Evolutionary conservation across 1,140 invertebrate species (phyloP), one percentile per base, ranked within the genome.

Genomic region (Phocides pigmalion): DNA sequence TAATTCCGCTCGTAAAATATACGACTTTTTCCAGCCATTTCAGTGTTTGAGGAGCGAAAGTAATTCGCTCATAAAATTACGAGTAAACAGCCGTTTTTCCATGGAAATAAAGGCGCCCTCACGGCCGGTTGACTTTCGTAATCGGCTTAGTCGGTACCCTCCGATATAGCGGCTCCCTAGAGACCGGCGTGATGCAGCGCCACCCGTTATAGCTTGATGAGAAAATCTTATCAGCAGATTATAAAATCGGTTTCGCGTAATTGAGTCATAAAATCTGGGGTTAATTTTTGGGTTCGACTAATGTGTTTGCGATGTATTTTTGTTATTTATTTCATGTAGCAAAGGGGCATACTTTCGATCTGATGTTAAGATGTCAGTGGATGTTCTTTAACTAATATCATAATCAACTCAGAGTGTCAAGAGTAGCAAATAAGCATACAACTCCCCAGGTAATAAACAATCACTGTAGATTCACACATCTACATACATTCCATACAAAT

Each of bases 31-130:
- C 79, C 78, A 82, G 76, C 73, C 74, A 78, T 85, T 81, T 83
- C 76, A 77, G 79, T 81, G 80, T 81, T 85, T 81, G 76, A 87
- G 73, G 76, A 86, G 79, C 79, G 81, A 86, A 84, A 89, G 80
- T 85, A 87, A 87, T 85, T 87, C 75, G 78, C 70, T 72, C 80
- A 87, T 84, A 87, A 89, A 87, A 87, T 89, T 84, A 87, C 85
- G 77, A 79, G 79, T 82, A 88, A 87, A 87, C 85, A 89, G 84
- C 76, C 84, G 79, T 90, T 90, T 90, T 87, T 86, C 79, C 74
- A 75, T 67, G 74, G 82, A 81, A 84, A 87, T 90, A 87, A 88
- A 89, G 77, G 76, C 82, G 61, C 77, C 80, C 85, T 68, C 64
- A 63, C 70, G 74, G 74, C 61, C 68, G 74, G 76, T 82, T 88